Conservation (phyloP, 2,113 vertebrate species). For the Misgurnus mizolepis region DNA sequence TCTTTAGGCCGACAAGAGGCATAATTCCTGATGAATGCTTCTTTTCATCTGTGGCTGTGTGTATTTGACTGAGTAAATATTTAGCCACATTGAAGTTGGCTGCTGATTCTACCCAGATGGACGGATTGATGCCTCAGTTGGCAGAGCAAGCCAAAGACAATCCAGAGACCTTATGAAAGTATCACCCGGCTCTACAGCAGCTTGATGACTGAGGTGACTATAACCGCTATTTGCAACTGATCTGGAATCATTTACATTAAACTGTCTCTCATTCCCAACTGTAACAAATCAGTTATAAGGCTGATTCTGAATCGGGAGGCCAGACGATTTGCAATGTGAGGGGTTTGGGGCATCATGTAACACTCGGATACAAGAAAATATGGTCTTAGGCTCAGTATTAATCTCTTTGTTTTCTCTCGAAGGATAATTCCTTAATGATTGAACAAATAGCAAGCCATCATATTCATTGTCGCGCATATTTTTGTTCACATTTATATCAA, state of each 20-base stretch:
- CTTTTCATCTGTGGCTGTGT: constrained; percentile 91
- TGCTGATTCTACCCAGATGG: constrained; percentile 94
- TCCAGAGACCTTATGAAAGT: constrained; percentile 68
- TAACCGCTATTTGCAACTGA: constrained; percentile 30
- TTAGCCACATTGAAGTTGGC: constrained; percentile 89
- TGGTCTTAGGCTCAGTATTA: neutral
- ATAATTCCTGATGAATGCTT: constrained; percentile 87
- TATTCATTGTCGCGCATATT: constrained; percentile 3
- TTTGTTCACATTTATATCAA: constrained; percentile 23
- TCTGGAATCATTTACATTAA: constrained; percentile 13
- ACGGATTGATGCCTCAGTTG: constrained; percentile 87
- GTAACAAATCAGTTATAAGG: constrained; percentile 2
- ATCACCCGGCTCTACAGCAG: constrained; percentile 17
- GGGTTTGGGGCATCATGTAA: neutral
- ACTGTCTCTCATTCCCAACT: neutral
- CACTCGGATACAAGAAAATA: constrained; percentile 1
- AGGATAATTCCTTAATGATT: constrained; percentile 34
- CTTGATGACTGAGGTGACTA: constrained; percentile 17
- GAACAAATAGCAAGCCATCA: constrained; percentile 32
- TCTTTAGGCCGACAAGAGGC: constrained; percentile 86
- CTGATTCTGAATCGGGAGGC: constrained; percentile 20
- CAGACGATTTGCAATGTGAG: neutral
- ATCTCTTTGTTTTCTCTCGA: constrained; percentile 5
- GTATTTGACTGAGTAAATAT: constrained; percentile 90
- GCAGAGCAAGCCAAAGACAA: constrained; percentile 82